Evolutionary conservation across 2,888 invertebrate species (phyloP).

Genomic region (Biston stratarius): DNA sequence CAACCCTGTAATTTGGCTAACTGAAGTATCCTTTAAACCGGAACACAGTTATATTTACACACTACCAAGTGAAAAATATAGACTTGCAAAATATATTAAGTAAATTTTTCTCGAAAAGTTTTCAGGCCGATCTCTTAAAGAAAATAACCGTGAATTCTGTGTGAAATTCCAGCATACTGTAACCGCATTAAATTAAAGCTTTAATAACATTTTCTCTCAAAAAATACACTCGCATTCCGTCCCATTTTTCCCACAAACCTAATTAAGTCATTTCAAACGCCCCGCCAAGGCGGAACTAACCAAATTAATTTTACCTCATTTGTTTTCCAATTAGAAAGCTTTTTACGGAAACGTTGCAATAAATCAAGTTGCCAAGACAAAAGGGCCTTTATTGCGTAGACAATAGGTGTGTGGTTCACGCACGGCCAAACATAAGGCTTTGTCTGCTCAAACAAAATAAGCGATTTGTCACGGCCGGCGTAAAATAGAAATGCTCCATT

Average conservation of each 20-base stretch:
- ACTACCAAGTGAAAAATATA: too few relatives aligned
- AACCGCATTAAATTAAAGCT: conserved; percentile 20
- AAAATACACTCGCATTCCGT: conserved; percentile 20
- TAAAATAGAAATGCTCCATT: conserved; percentile 65
- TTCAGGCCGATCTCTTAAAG: background rate
- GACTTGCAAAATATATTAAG: too few relatives aligned
- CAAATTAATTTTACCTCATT: conserved; percentile 47
- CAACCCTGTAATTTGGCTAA: too few relatives aligned
- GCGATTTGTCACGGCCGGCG: conserved; percentile 58
- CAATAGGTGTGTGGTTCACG: conserved; percentile 41
- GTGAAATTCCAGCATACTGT: conserved; percentile 1
- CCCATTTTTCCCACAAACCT: conserved; percentile 35
- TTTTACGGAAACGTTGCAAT: conserved; percentile 41
- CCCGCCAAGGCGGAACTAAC: conserved; percentile 42
- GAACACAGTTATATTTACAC: too few relatives aligned
- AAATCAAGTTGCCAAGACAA: conserved; percentile 40
- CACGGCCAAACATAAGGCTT: conserved; percentile 36
- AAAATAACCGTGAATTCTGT: background rate
- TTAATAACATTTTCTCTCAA: conserved; percentile 11
- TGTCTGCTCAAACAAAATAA: conserved; percentile 54
- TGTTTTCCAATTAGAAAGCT: conserved; percentile 47
- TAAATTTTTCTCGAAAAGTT: background rate
- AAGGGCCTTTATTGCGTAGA: conserved; percentile 39
- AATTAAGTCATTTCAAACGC: conserved; percentile 44
- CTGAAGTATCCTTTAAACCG: too few relatives aligned